These are phyloP conservation scores for Clepsis dumicolana DNA, from an alignment of 2,888 invertebrate species.

Conservation along the genomic window DNA sequence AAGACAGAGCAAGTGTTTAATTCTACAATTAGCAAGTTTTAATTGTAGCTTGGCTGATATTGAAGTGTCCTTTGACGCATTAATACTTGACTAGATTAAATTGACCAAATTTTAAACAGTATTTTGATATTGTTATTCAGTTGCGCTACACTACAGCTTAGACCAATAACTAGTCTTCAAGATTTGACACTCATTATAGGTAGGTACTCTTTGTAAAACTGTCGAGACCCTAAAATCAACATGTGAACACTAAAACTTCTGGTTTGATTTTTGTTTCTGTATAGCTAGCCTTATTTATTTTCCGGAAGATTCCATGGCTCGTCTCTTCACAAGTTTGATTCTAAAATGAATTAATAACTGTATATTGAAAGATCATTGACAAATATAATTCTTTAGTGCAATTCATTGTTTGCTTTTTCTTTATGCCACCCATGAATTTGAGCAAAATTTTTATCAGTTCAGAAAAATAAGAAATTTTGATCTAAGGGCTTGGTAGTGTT, in stretches of 20 bases:
- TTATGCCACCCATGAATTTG: not conserved
- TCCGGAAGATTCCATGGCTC: conserved; percentile 41
- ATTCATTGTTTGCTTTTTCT: conserved; percentile 55
- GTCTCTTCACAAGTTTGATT: conserved; percentile 53
- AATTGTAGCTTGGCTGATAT: not conserved
- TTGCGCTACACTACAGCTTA: not conserved
- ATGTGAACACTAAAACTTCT: too few relatives aligned
- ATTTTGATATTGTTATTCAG: not conserved
- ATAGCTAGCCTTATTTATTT: conserved; percentile 36
- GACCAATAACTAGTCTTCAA: not conserved
- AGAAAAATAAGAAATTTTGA: too few relatives aligned
- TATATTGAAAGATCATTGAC: conserved; percentile 72
- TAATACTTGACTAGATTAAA: not conserved
- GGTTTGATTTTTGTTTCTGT: too few relatives aligned
- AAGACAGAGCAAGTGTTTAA: not conserved
- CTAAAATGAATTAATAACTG: conserved; percentile 54
- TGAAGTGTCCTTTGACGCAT: not conserved
- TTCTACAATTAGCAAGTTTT: not conserved
- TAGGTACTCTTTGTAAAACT: too few relatives aligned
- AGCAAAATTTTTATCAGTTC: too few relatives aligned
- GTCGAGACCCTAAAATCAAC: too few relatives aligned
- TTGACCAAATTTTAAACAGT: not conserved
- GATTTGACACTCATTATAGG: not conserved
- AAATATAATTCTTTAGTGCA: conserved; percentile 85
- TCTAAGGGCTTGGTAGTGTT: too few relatives aligned